phyloP scores from a whole-genome alignment of 2,888 invertebrate species.

The Synanthedon andrenaeformis region DNA sequence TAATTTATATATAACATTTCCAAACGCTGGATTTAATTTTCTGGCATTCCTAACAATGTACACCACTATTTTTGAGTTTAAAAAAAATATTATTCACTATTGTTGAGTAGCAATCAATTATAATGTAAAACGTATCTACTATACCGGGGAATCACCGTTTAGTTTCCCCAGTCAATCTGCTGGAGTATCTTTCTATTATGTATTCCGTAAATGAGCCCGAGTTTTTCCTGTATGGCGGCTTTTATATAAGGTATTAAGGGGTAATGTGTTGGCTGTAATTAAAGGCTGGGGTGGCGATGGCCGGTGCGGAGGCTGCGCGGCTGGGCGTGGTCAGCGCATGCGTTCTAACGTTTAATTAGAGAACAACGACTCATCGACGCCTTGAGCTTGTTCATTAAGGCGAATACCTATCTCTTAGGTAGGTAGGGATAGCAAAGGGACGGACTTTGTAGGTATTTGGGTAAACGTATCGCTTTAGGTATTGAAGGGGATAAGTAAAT shows the following conservation, averaged over 20 bases:
- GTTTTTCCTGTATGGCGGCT: conserved; percentile 1
- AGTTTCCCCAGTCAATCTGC: too few relatives aligned
- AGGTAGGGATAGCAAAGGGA: conserved; percentile 10
- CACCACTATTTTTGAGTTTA: too few relatives aligned
- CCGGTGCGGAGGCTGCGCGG: conserved; percentile 53
- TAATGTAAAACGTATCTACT: too few relatives aligned
- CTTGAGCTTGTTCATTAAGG: conserved; percentile 50
- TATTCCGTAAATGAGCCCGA: background rate
- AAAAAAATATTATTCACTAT: too few relatives aligned
- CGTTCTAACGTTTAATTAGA: conserved; percentile 57
- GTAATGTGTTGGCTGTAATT: conserved; percentile 68
- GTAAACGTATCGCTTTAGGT: background rate
- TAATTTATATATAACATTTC: too few relatives aligned
- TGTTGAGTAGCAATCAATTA: too few relatives aligned
- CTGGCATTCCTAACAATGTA: too few relatives aligned
- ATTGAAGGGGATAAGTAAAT: conserved; percentile 3
- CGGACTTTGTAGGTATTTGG: conserved; percentile 14
- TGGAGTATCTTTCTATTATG: too few relatives aligned
- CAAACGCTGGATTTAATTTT: too few relatives aligned
- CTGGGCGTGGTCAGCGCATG: conserved; percentile 65
- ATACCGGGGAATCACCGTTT: too few relatives aligned
- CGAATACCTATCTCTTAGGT: conserved; percentile 20
- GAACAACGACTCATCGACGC: conserved; percentile 61
- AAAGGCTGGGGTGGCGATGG: conserved; percentile 23
- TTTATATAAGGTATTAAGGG: conserved; percentile 40